Conservation (phyloP, 2,888 invertebrate species). For the Ennomos erosarius region DNA sequence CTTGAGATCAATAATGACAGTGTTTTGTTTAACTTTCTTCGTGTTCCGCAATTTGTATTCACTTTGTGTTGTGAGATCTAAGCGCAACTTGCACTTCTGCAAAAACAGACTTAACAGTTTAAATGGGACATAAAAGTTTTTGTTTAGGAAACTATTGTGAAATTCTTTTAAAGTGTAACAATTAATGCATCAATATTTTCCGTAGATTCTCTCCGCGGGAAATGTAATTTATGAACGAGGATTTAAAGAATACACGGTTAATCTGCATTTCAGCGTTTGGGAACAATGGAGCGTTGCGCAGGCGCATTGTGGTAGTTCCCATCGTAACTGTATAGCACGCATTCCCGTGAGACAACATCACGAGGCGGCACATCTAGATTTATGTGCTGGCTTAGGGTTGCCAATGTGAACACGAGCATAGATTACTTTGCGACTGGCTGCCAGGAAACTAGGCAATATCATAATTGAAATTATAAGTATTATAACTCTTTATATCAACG, state of each 20-base stretch:
- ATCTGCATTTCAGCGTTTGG: conserved; percentile 45
- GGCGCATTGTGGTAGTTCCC: conserved; percentile 48
- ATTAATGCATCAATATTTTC: conserved; percentile 9
- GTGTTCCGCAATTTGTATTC: conserved; percentile 28
- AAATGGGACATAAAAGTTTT: conserved; percentile 1
- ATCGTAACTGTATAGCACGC: conserved; percentile 37
- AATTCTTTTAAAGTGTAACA: conserved; percentile 12
- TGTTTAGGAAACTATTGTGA: conserved; percentile 8
- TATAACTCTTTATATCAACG: not conserved
- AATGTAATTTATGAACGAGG: conserved; percentile 8
- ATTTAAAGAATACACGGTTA: conserved; percentile 26
- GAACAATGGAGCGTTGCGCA: conserved; percentile 55
- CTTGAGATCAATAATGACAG: conserved; percentile 28
- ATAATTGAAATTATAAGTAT: not conserved
- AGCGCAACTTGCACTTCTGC: not conserved
- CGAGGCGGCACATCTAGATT: conserved; percentile 14
- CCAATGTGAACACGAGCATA: conserved; percentile 2
- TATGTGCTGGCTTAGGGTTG: conserved; percentile 6
- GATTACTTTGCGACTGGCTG: not conserved
- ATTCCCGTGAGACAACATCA: conserved; percentile 43
- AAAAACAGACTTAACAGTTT: conserved; percentile 11
- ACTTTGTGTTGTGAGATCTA: not conserved
- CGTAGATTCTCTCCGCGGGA: conserved; percentile 25
- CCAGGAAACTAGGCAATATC: not conserved
- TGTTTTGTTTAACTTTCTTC: conserved; percentile 30